These are phyloP conservation scores for Sussaba pulchella DNA, from an alignment of 2,888 invertebrate genomes.

Conservation along the genomic window DNA sequence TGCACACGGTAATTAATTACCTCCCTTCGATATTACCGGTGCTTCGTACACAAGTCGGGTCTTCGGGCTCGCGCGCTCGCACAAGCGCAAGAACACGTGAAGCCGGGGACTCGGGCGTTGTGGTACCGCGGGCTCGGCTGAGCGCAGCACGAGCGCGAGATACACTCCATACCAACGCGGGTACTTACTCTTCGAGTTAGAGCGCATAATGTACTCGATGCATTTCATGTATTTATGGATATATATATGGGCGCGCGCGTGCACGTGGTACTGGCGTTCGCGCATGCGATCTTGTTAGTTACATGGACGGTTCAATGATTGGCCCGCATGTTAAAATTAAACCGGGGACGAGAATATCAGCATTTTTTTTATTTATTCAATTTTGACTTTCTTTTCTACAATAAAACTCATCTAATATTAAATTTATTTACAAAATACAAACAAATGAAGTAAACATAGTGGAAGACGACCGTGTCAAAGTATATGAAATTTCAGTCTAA, in stretches of 20 bases:
- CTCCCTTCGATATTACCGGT: constrained; percentile 73
- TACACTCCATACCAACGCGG: constrained; percentile 1
- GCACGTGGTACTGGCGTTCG: constrained; percentile 17
- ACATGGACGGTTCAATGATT: constrained; percentile 1
- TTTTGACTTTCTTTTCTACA: no score
- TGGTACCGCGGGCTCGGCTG: neutral
- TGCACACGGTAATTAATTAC: constrained; percentile 78
- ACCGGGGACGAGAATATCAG: no score
- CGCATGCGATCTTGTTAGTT: neutral
- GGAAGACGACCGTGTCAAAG: no score
- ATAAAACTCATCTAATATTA: no score
- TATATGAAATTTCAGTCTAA: no score
- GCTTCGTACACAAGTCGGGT: constrained; percentile 45
- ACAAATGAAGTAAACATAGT: no score
- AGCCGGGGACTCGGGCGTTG: constrained; percentile 15
- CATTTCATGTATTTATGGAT: neutral
- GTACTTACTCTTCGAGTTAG: constrained; percentile 28
- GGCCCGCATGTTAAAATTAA: no score
- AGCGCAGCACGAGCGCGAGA: constrained; percentile 21
- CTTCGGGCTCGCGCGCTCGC: constrained; percentile 28
- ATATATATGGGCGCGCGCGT: constrained; percentile 1
- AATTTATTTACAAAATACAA: no score
- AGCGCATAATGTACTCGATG: constrained; percentile 36
- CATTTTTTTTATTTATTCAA: no score
- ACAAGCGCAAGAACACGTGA: constrained; percentile 28